Evolutionary conservation across 2,113 vertebrate genomes (phyloP).

Genomic region (Eurypyga helias): DNA sequence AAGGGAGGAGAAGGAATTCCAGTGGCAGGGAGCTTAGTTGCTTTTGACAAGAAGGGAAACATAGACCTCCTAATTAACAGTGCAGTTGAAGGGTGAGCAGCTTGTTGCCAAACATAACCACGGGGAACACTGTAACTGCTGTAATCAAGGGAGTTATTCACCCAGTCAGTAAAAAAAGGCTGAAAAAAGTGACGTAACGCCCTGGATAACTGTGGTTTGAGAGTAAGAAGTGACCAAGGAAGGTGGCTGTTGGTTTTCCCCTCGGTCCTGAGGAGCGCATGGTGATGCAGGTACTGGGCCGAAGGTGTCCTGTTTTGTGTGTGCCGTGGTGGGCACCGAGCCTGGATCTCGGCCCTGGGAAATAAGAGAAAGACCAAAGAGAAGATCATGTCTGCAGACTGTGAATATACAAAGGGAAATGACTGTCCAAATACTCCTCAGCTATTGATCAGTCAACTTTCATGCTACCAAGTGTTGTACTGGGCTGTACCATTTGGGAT

Average conservation of each 20-base stretch:
- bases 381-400: neutral
- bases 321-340: neutral
- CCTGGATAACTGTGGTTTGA: neutral
- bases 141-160: constrained; percentile 35
- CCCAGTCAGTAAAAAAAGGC: constrained; percentile 39
- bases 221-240: neutral
- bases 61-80: constrained; percentile 7
- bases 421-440: neutral
- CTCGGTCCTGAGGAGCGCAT: neutral
- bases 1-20: neutral
- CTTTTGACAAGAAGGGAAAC: constrained; percentile 14
- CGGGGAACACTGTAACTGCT: constrained; percentile 13
- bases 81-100: neutral
- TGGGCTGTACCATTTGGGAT: neutral
- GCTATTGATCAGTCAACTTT: neutral
- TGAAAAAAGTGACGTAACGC: neutral
- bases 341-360: neutral
- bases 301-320: neutral
- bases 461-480: neutral
- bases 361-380: neutral
- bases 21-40: neutral
- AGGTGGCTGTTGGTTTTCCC: neutral
- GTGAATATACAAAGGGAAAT: neutral
- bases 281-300: neutral
- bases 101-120: constrained; percentile 3